These are phyloP conservation scores for Caradrina clavipalpis DNA, from an alignment of 2,888 invertebrate species.

Conservation along the genomic window DNA sequence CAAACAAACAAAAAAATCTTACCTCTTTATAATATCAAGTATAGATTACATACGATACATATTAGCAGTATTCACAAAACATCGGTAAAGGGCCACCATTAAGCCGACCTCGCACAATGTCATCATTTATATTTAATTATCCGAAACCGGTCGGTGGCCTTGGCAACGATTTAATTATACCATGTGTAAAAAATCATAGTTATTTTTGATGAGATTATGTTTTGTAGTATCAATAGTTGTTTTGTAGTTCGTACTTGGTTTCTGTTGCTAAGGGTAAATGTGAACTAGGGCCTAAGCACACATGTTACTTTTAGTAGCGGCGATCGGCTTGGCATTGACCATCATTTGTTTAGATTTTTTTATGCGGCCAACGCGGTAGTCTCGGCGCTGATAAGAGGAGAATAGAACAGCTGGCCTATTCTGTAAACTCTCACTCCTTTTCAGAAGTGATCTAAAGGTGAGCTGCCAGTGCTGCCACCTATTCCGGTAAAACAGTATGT, in stretches of 20 bases:
- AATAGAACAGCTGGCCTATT: too few relatives aligned
- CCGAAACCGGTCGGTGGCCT: constrained; percentile 53
- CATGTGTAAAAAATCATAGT: constrained; percentile 37
- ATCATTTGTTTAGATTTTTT: too few relatives aligned
- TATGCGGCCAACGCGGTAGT: too few relatives aligned
- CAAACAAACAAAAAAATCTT: too few relatives aligned
- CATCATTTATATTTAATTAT: constrained; percentile 53
- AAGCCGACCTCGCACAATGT: constrained; percentile 40
- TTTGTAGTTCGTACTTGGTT: constrained; percentile 4
- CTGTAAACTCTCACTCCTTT: too few relatives aligned
- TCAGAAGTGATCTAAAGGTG: too few relatives aligned
- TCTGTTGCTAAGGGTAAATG: constrained; percentile 11
- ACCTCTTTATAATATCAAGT: neutral
- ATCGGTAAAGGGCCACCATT: constrained; percentile 33
- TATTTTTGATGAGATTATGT: constrained; percentile 37
- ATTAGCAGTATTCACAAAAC: constrained; percentile 25
- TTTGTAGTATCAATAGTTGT: constrained; percentile 28
- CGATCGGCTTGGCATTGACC: too few relatives aligned
- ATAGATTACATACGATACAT: constrained; percentile 14
- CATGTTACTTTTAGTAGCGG: too few relatives aligned
- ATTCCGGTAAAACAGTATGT: too few relatives aligned
- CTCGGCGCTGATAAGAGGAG: too few relatives aligned
- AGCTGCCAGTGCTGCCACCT: too few relatives aligned
- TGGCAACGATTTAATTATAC: constrained; percentile 51
- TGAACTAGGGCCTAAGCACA: too few relatives aligned